Evolutionary conservation across 2,113 vertebrate species (phyloP).

Genomic region (Mormyrus lacerda): DNA sequence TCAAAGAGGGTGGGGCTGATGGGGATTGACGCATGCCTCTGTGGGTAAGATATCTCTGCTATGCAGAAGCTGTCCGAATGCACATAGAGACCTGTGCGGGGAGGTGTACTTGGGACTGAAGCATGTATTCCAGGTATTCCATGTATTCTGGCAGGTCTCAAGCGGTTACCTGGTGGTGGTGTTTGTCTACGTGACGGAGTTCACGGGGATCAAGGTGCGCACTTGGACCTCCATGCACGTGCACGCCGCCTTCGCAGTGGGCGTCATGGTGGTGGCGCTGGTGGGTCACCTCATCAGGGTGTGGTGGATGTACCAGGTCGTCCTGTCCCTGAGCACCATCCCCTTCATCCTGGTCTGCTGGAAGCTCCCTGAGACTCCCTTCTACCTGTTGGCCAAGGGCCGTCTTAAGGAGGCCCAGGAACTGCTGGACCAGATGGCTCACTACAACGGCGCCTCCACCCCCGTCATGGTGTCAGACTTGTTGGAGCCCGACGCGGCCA

Average conservation of each 20-base stretch:
- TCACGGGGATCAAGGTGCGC: slow-evolving; percentile 78
- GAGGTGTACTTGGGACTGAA: neutral
- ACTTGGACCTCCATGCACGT: slow-evolving; percentile 91
- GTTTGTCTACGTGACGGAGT: slow-evolving; percentile 92
- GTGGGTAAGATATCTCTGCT: neutral
- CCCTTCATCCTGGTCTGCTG: slow-evolving; percentile 87
- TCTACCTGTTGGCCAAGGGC: slow-evolving; percentile 81
- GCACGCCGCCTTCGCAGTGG: slow-evolving; percentile 82
- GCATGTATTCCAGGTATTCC: slow-evolving; percentile 19
- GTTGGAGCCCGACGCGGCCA: slow-evolving; percentile 45
- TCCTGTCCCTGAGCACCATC: slow-evolving; percentile 72
- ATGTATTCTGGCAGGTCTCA: slow-evolving; percentile 71
- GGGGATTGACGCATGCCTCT: neutral
- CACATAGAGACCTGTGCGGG: neutral
- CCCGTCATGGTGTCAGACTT: slow-evolving; percentile 69
- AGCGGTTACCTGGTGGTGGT: slow-evolving; percentile 90
- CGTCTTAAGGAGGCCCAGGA: slow-evolving; percentile 67
- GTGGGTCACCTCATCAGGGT: slow-evolving; percentile 75
- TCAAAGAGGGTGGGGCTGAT: neutral
- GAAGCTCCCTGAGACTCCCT: slow-evolving; percentile 88
- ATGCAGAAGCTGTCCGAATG: neutral
- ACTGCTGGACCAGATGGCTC: slow-evolving; percentile 70
- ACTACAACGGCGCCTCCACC: slow-evolving; percentile 64
- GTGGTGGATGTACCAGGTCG: slow-evolving; percentile 88
- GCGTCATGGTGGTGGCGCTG: slow-evolving; percentile 81